Base-by-base conservation (phyloP, 1,140 invertebrate genomes). In the Euura lappo region DNA sequence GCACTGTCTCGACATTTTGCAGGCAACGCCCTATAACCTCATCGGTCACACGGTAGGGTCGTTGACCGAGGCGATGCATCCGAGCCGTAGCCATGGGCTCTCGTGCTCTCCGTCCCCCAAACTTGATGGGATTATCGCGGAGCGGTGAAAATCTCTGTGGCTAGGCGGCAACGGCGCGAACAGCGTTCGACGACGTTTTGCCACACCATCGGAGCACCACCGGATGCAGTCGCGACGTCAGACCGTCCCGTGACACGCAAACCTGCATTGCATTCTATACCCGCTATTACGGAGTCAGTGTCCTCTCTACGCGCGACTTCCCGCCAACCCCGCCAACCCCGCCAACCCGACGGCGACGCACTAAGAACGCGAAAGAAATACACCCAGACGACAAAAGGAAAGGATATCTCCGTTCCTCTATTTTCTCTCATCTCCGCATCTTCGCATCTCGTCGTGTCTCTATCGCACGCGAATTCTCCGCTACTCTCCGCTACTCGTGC, bases 311-410 rank as follows among this genome's bases (percentile, higher is more conserved):
- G 65, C 66, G 65, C 68, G 42, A 51, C 13, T 65, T 67, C 67
- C 68, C 71, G 69, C 68, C 75, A 78, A 78, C 28, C 67, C 68
- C 71, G 69, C 68, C 75, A 78, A 78, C 28, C 67, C 68, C 71
- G 69, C 68, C 75, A 78, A 78, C 68, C 70, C 70, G 71, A 45
- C 71, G 68, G 65, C 73, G 71, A 72, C 74, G 75, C 74, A 73
- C 66, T 66, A 65, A 75, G 76, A 78, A 79, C 73, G 69, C 51
- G 51, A 60, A 60, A 60, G 51, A 60, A 60, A 60, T 28, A 28
- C 28, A 28, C 28, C 51, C 51, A 60, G 51, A 60, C 51, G 51
- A 60, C 51, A 60, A 60, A 60, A 60, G 51, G 51, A 60, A 28
- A 60, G 51, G 51, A 60, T 76, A 72, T 66, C 71, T 71, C 73